Base-by-base conservation (phyloP, 2,888 invertebrate species). In the Bellardia pandia region DNA sequence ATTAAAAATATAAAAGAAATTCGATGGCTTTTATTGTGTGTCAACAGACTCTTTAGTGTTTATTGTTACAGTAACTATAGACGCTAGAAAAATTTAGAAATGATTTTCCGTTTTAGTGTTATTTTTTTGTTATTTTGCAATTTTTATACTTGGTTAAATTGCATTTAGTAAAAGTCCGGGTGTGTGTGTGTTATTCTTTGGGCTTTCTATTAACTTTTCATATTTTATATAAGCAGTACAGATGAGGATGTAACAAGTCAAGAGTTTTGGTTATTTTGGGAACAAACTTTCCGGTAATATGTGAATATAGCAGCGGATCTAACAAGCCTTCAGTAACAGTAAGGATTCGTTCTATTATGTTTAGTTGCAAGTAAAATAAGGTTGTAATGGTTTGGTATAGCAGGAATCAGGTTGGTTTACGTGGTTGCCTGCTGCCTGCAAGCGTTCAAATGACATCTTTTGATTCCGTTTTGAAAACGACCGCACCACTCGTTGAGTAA, bases 151-250 rank as follows among this genome's bases (percentile, higher is more conserved):
- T 72, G 60, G 68, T 85, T 87, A 83, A 89, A 88, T 88, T 88
- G 89, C 74, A 88, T 89, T 88, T 86, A 77, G 83, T 64, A 81
- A 74, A 88, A 75, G 83, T 80, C 14, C 64, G 33, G 11, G 62
- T 69, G 42, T 69, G 60, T 62, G 53, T 71, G 56, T 33, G 7
- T 45, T 66, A 33, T 69, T 69, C 42, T 77, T 23, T 86, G 81
- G 69, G 62, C 53, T 71, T 89, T 88, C 88, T 74, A 88, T 89
- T 88, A 89, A 86, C 84, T 86, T 89, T 89, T 89, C 86, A 88
- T 85, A 84, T 88, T 89, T 88, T 60, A 78, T 80, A 7, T 45
- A 64, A 33, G 13, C 33, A 16, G n/a, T 13, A 71, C 79, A 79
- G 79, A 51, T 6, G 40, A 11, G 79, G 30, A 11, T 48, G 62